Conservation (phyloP, 2,113 vertebrate species). For the Mastomys natalensis region DNA sequence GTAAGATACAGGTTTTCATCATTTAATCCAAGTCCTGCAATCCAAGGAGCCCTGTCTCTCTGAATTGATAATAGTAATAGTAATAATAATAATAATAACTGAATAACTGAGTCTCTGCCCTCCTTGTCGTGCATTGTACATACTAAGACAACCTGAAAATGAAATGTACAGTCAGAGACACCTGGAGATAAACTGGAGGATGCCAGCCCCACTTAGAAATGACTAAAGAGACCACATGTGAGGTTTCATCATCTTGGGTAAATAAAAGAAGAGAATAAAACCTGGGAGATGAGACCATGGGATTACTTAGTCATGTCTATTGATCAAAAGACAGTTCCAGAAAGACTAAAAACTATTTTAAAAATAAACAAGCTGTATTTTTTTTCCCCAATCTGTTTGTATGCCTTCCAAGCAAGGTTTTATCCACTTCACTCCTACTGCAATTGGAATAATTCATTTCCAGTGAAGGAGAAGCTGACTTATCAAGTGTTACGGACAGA, state of each 20-base stretch:
- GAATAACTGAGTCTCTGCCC: neutral
- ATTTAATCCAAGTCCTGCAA: neutral
- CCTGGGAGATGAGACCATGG: slow-evolving; percentile 46
- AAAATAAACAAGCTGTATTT: slow-evolving; percentile 64
- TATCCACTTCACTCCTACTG: neutral
- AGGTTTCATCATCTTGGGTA: slow-evolving; percentile 67
- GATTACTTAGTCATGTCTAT: slow-evolving; percentile 69
- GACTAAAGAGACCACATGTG: slow-evolving; percentile 50
- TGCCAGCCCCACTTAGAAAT: slow-evolving; percentile 51
- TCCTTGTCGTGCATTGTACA: neutral
- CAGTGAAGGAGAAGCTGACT: slow-evolving; percentile 20
- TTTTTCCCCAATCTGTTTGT: neutral
- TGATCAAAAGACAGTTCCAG: slow-evolving; percentile 60
- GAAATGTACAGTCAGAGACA: slow-evolving; percentile 38
- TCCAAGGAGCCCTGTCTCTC: neutral
- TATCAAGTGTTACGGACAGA: slow-evolving; percentile 13
- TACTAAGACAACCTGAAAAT: neutral
- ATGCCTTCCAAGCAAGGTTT: slow-evolving; percentile 33
- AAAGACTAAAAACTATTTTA: slow-evolving; percentile 46
- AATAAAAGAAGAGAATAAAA: slow-evolving; percentile 71
- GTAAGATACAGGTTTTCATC: neutral
- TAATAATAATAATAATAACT: neutral
- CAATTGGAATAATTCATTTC: slow-evolving; percentile 31
- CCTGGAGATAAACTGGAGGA: slow-evolving; percentile 41
- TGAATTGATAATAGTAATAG: neutral